Evolutionary conservation across 2,113 vertebrate species (phyloP).

Genomic region (Passer montanus): DNA sequence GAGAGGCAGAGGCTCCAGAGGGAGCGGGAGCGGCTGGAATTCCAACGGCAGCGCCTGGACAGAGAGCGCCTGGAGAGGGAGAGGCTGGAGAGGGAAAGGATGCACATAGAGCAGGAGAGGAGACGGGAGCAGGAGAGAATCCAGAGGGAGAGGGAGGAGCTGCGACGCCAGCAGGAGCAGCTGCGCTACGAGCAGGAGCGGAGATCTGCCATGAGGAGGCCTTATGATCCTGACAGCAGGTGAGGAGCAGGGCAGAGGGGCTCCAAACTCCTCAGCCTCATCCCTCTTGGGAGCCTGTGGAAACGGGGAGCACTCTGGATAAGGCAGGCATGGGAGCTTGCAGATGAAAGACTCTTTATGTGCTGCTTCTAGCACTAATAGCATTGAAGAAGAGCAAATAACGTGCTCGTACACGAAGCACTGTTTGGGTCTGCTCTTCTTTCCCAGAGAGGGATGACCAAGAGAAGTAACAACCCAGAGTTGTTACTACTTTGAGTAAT

Average conservation of each 20-base stretch:
- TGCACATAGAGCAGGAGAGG: conserved; percentile 91
- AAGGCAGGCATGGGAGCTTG: not conserved
- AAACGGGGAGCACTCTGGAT: not conserved
- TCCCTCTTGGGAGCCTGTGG: not conserved
- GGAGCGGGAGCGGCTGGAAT: conserved; percentile 86
- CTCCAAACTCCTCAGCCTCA: not conserved
- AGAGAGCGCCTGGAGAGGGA: conserved; percentile 90
- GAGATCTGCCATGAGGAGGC: conserved; percentile 80
- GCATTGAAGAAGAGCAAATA: not conserved
- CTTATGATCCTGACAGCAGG: conserved; percentile 86
- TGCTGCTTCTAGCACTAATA: not conserved
- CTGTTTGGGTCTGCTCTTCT: not conserved
- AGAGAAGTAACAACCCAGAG: not conserved
- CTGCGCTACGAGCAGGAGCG: conserved; percentile 91
- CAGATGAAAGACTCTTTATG: accelerated
- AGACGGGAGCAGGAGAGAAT: conserved; percentile 93
- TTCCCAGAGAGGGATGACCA: not conserved
- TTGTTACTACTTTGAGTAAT: not conserved
- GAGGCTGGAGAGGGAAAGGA: conserved; percentile 88
- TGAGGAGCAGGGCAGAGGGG: not conserved
- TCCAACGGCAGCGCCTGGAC: conserved; percentile 89
- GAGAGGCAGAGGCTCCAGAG: conserved; percentile 85
- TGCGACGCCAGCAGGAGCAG: conserved; percentile 92
- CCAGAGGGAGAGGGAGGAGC: conserved; percentile 90
- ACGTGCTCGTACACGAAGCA: accelerated